phyloP scores from a whole-genome alignment of 2,888 invertebrate species.

The Galeruca laticollis region DNA sequence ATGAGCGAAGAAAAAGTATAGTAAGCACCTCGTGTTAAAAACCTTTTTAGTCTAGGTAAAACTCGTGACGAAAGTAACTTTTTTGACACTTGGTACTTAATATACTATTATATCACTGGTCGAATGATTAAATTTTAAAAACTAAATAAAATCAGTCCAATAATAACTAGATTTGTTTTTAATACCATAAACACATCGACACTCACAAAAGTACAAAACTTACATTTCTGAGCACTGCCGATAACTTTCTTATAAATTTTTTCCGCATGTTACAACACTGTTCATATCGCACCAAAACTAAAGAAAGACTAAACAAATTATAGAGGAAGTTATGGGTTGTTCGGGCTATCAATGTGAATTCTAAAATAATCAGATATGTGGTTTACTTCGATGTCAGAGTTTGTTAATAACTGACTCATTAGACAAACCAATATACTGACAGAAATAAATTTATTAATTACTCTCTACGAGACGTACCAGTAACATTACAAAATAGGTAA shows the following conservation, averaged over 20 bases:
- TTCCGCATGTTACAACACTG: slow-evolving; percentile 36
- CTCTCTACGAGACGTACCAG: background rate
- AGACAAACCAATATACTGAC: slow-evolving; percentile 11
- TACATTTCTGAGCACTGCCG: slow-evolving; percentile 45
- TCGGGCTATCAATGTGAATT: background rate
- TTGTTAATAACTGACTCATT: slow-evolving; percentile 15
- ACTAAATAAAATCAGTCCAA: too few species aligned
- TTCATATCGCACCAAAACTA: background rate
- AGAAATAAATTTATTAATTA: background rate
- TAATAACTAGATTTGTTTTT: too few species aligned
- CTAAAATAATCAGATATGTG: slow-evolving; percentile 18
- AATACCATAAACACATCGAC: background rate
- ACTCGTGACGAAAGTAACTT: too few species aligned
- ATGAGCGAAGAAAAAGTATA: too few species aligned
- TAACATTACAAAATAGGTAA: too few species aligned
- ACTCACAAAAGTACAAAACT: slow-evolving; percentile 22
- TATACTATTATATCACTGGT: too few species aligned
- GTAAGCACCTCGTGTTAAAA: too few species aligned
- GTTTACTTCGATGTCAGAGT: slow-evolving; percentile 16
- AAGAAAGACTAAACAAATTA: background rate
- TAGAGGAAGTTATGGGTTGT: background rate
- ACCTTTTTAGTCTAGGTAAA: too few species aligned
- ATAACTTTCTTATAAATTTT: slow-evolving; percentile 47
- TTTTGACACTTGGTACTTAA: too few species aligned
- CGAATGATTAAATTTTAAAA: too few species aligned